Evolutionary conservation across 2,113 vertebrate species (phyloP), one percentile per base, ranked within the genome.

Genomic region (Pangasianodon hypophthalmus): DNA sequence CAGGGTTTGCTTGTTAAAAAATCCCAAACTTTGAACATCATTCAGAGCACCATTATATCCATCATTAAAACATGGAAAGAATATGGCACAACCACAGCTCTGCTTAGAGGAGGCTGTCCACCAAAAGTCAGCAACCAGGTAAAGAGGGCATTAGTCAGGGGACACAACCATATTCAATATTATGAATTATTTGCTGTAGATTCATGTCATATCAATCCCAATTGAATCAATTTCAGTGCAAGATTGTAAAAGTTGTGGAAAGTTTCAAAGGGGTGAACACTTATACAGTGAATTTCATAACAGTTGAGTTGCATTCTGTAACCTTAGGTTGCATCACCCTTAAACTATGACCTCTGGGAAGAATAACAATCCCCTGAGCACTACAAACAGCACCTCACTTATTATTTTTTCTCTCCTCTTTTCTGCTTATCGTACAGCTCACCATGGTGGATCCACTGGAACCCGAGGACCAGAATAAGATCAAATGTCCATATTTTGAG

Each of bases 361-460:
- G 14, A 37, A 37, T 6, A 71, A 19, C 69, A 71, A 44, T 44
- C 19, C 2, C 19, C 18, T 79, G 7, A 19, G 67, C 89, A 90
- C 86, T 92, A 90, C 79, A 88, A 50, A 88, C 44, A 29, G 13
- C 14, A 52, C 8, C 44, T 32, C 13, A n/a, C 6, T 6, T 32
- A 81, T 62, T 48, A 9, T 29, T 32, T 93, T 9, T 88, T 24
- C 41, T 64, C 80, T 44, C 60, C 26, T 58, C 11, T 86, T 73
- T 69, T 92, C 85, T 73, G 91, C 90, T 79, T 90, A 56, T 44
- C 60, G 0, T 48, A 75, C 90, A 92, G 95, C 92, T 92, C 93
- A 95, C 91, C 85, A 96, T 97, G 95, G 96, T 96, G 26, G 96
- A 97, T 94, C 95, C 96, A 88, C 94, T 95, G 82, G 96, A 96